phyloP scores from a whole-genome alignment of 2,888 invertebrate genomes.

The Empis livida region DNA sequence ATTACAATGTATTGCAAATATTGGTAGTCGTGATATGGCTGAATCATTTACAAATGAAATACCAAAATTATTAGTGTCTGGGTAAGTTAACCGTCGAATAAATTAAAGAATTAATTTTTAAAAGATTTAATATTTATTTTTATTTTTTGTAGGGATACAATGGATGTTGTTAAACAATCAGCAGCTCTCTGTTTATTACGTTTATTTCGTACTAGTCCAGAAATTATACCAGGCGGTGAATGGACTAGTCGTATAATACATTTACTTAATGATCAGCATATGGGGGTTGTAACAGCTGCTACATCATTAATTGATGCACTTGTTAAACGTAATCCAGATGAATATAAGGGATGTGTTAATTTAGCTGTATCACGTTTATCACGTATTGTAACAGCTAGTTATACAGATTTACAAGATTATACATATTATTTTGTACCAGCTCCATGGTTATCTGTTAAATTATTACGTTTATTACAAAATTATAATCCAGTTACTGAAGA shows the following conservation, averaged over 20 bases:
- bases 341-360: constrained; percentile 98
- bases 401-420: constrained; percentile 98
- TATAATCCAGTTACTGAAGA: constrained; percentile 96
- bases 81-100: constrained; percentile 42
- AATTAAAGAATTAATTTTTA: neutral
- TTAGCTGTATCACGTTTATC: constrained; percentile 94
- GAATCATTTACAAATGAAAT: constrained; percentile 97
- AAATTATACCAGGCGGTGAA: constrained; percentile 93
- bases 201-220: constrained; percentile 87
- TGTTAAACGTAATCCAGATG: constrained; percentile 97
- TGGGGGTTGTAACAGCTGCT: constrained; percentile 99
- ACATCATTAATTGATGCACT: constrained; percentile 95
- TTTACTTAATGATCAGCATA: constrained; percentile 95
- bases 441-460: constrained; percentile 99
- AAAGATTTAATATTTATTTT: neutral
- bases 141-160: constrained; percentile 64
- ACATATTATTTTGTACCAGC: constrained; percentile 99
- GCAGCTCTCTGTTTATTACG: constrained; percentile 93
- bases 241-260: constrained; percentile 99
- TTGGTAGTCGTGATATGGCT: constrained; percentile 99
- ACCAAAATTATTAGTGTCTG: constrained; percentile 94
- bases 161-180: constrained; percentile 99
- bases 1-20: constrained; percentile 98
- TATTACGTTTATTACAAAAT: constrained; percentile 89
- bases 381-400: constrained; percentile 96